A percentile compares a stretch with the other conserved stretches of the same genome.
Evolutionary conservation across 1,140 invertebrate genomes (phyloP).

Genomic region (Drosophila setifemur): DNA sequence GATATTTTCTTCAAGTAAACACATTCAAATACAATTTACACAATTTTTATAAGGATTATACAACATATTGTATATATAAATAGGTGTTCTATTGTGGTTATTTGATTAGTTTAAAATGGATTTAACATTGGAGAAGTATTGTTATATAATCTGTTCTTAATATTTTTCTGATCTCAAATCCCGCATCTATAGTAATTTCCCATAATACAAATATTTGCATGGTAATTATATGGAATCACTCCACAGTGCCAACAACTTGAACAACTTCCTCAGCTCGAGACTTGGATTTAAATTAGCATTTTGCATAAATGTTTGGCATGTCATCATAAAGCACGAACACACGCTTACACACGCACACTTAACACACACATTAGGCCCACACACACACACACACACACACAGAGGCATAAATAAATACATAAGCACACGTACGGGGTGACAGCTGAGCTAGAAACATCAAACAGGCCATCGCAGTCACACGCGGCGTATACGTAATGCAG

Average conservation of each 20-base stretch:
- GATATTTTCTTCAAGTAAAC: too few species aligned
- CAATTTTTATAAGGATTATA: too few species aligned
- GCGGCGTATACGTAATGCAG: slow-evolving; percentile 73
- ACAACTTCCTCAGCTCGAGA: slow-evolving; percentile 33
- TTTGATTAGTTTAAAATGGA: too few species aligned
- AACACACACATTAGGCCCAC: slow-evolving; percentile 22
- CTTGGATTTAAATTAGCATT: slow-evolving; percentile 76
- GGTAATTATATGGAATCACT: too few species aligned
- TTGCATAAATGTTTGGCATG: slow-evolving; percentile 76
- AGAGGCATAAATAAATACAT: neutral
- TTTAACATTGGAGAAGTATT: too few species aligned
- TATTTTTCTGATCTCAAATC: neutral
- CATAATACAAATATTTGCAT: too few species aligned
- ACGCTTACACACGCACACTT: slow-evolving; percentile 25
- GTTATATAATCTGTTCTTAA: too few species aligned
- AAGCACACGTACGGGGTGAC: slow-evolving; percentile 1
- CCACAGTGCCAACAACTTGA: slow-evolving; percentile 27
- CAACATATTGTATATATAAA: too few species aligned
- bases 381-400: neutral
- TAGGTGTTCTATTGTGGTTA: too few species aligned
- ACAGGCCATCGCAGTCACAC: slow-evolving; percentile 51
- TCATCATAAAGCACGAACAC: slow-evolving; percentile 61
- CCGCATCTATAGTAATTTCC: neutral
- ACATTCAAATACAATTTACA: too few species aligned
- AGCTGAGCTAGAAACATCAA: slow-evolving; percentile 58